phyloP scores from a whole-genome alignment of 37 sponge, comb jelly and placozoan genomes.

The Beroe ovata region DNA sequence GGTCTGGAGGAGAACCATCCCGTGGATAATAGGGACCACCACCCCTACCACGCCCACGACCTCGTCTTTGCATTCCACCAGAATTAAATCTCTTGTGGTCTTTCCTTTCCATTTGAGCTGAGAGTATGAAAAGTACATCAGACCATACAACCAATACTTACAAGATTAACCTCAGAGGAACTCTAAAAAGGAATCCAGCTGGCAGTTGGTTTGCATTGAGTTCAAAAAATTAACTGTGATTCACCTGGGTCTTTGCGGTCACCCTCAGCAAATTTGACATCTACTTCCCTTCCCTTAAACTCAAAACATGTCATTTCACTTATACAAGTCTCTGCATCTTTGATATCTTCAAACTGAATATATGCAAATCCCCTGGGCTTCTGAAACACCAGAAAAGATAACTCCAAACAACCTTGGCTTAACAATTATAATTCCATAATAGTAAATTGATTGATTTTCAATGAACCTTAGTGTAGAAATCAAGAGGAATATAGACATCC shows the following conservation, averaged over 20 bases:
- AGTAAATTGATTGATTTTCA: not conserved
- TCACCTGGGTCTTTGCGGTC: constrained; percentile 33
- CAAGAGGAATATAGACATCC: constrained; percentile 44
- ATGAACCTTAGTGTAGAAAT: constrained; percentile 43
- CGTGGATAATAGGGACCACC: not conserved
- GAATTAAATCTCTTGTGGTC: not conserved
- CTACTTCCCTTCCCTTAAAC: constrained; percentile 7
- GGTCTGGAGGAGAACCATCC: not conserved
- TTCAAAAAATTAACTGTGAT: too few relatives aligned
- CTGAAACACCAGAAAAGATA: constrained; percentile 9
- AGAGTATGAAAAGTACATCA: too few relatives aligned
- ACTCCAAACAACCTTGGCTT: too few relatives aligned
- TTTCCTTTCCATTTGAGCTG: not conserved
- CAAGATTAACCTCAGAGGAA: too few relatives aligned
- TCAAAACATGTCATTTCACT: not conserved
- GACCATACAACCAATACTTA: too few relatives aligned
- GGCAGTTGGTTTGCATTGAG: too few relatives aligned
- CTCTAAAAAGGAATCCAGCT: too few relatives aligned
- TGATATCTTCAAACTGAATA: constrained; percentile 10
- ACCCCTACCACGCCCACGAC: not conserved
- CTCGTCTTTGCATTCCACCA: not conserved
- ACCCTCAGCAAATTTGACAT: constrained; percentile 30
- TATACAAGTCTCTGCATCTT: constrained; percentile 22
- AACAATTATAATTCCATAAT: not conserved
- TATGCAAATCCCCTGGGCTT: constrained; percentile 27